Percentiles rank a stretch among this genome's conserved stretches.
phyloP scores from a whole-genome alignment of 2,113 vertebrate genomes.

The Anoura caudifer region DNA sequence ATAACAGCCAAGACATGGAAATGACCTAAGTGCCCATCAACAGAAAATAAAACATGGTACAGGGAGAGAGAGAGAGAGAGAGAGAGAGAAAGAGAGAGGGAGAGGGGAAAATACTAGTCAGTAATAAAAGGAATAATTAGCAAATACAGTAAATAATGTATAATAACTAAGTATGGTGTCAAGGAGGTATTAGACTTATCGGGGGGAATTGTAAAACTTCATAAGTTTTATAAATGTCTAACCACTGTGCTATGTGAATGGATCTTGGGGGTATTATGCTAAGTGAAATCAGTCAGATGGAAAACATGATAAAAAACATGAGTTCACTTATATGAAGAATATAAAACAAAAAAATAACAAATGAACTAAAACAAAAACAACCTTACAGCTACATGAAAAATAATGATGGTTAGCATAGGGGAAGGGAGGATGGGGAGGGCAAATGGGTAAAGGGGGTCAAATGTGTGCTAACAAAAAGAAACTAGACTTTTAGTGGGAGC shows the following conservation, averaged over 20 bases:
- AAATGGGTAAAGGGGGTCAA: background rate
- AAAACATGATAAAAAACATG: background rate
- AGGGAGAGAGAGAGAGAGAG: background rate
- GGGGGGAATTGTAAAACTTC: background rate
- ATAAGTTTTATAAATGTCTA: background rate
- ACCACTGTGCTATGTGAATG: background rate
- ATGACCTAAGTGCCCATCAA: background rate
- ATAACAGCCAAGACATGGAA: background rate
- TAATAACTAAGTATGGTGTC: background rate
- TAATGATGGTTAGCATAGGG: too few relatives aligned
- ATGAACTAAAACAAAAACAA: background rate
- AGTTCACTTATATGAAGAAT: background rate
- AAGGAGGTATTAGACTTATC: background rate
- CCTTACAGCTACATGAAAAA: background rate
- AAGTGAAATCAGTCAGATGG: background rate
- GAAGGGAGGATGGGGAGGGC: background rate
- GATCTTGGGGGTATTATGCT: background rate
- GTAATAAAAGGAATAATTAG: background rate
- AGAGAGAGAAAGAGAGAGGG: background rate
- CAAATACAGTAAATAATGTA: background rate
- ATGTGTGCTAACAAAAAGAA: background rate
- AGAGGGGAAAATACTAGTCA: background rate
- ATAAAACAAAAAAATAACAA: background rate
- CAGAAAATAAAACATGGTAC: background rate
- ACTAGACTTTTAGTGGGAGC: background rate